phyloP scores from a whole-genome alignment of 2,113 vertebrate genomes.

The Pristiophorus japonicus region DNA sequence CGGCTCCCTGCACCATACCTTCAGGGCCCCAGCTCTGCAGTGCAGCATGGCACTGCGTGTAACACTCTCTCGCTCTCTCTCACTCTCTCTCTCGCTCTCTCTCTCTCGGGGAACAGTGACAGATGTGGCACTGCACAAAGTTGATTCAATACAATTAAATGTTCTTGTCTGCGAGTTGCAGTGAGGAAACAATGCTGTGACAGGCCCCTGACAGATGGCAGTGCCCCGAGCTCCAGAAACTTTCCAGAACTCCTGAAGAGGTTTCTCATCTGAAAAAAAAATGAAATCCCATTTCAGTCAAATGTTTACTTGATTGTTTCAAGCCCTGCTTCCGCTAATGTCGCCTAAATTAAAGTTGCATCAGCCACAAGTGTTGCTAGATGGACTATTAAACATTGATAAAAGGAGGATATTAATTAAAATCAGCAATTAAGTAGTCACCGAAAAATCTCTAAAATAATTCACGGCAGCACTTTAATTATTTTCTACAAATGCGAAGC shows the following conservation, averaged over 20 bases:
- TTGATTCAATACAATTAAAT: background rate
- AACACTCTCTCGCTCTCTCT: background rate
- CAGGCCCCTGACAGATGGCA: background rate
- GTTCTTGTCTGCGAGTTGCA: background rate
- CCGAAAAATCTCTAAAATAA: background rate
- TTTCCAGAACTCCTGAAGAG: constrained; percentile 21
- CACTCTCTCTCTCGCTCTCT: no score
- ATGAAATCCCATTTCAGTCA: constrained; percentile 13
- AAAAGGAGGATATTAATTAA: background rate
- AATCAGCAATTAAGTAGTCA: background rate
- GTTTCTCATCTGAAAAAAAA: background rate
- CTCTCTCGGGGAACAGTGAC: background rate
- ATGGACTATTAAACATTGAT: background rate
- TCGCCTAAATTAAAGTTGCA: background rate
- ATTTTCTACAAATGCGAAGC: constrained; percentile 15
- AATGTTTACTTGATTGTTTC: background rate
- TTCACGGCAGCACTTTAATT: background rate
- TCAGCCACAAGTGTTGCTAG: constrained; percentile 5
- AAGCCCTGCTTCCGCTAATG: background rate
- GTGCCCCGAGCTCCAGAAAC: background rate
- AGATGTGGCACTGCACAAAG: background rate
- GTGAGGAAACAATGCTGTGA: background rate
- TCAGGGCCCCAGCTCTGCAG: background rate
- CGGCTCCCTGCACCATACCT: background rate
- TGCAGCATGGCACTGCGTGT: background rate